Conservation (phyloP, 2,797 vertebrate species). For the Harpagifer antarcticus region DNA sequence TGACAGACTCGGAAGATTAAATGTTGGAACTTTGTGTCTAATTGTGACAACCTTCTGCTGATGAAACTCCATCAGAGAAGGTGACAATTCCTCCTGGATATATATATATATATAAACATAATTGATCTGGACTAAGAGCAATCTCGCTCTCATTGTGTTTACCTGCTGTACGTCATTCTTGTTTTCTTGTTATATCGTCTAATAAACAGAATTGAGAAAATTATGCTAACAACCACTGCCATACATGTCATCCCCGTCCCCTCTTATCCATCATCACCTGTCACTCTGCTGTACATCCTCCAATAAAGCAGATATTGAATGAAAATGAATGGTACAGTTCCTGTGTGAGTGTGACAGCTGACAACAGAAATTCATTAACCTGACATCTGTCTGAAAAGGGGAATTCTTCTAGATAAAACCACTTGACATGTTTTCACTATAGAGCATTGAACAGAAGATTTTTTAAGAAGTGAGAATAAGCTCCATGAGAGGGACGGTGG, state of each 20-base stretch:
- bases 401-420: slow-evolving; percentile 21
- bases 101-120: slow-evolving; percentile 5
- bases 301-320: slow-evolving; percentile 48
- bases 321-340: slow-evolving; percentile 50
- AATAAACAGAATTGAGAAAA: slow-evolving; percentile 21
- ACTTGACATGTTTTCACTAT: slow-evolving; percentile 47
- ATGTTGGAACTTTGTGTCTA: slow-evolving; percentile 8
- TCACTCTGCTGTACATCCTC: slow-evolving; percentile 36
- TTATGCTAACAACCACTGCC: slow-evolving; percentile 36
- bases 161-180: neutral
- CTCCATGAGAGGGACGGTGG: neutral
- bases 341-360: slow-evolving; percentile 64
- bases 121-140: neutral
- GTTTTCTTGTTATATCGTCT: slow-evolving; percentile 3
- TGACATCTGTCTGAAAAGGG: slow-evolving; percentile 48
- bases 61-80: neutral
- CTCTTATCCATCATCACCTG: slow-evolving; percentile 39
- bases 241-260: slow-evolving; percentile 16
- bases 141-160: neutral
- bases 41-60: slow-evolving; percentile 11
- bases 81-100: neutral
- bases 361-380: slow-evolving; percentile 61
- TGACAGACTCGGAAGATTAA: slow-evolving; percentile 30
- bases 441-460: slow-evolving; percentile 36
- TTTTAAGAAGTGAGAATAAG: slow-evolving; percentile 28